Evolutionary conservation across 1,140 invertebrate genomes (phyloP), one percentile per base, ranked within the genome.

Genomic region (Hylaeus anthracinus): DNA sequence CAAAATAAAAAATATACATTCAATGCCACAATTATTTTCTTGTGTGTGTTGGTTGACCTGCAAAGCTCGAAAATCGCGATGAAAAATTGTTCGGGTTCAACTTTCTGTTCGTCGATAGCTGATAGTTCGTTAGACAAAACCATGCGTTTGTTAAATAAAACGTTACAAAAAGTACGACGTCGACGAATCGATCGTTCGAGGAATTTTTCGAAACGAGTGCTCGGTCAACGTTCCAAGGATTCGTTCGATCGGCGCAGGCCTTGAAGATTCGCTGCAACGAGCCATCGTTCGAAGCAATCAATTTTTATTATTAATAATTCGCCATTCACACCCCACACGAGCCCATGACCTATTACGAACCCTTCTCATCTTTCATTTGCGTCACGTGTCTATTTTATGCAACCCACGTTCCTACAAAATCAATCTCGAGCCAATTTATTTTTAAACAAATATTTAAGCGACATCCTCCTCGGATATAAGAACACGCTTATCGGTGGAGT

Each of bases 281-380:
- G 85, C 79, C 74, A 70, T 84, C 77, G 86, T 86, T 87, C 82
- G 83, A 26, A 79, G 65, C 85, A 88, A 89, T 89, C 86, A 86
- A 80, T 88, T 88, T 89, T 89, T 86, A 89, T 89, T 87, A 88
- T 89, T 88, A 87, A 88, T 87, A 87, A 88, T 89, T 86, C 79
- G 78, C 85, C 61, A 85, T 88, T 88, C 76, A 82, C 87, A 89
- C 88, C 87, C 82, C 80, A 87, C 83, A 53, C 85, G 81, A 88
- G 83, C 83, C 86, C 85, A 72, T 88, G 85, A 88, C 85, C 86
- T 87, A 87, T 88, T 87, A 73, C 79, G 83, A 88, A 83, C 79
- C 85, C 85, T 81, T 81, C 81, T 63, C 63, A 41, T 65, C 71
- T 58, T 70, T 78, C 78, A 70, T 78, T 84, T 87, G 72, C 81